Percentiles rank a stretch among this genome's conserved stretches.
Conservation (phyloP, 2,888 invertebrate species). For the Meghimatium bilineatum region DNA sequence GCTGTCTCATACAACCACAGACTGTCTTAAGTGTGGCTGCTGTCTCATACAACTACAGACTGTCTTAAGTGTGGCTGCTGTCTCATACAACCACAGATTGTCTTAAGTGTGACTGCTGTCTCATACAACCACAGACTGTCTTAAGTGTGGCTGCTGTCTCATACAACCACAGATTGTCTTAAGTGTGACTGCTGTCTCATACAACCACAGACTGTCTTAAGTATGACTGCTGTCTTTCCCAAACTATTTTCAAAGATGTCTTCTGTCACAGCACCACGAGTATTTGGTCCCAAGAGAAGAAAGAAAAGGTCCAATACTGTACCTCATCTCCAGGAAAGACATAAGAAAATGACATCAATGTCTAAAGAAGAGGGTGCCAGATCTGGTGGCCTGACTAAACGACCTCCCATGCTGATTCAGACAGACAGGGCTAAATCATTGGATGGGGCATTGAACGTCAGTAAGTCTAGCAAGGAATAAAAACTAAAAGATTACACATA, state of each 20-base stretch:
- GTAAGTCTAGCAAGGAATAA: background rate
- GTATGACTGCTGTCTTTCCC: background rate
- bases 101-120: background rate
- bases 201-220: background rate
- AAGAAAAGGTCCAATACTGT: constrained; percentile 31
- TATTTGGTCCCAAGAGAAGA: background rate
- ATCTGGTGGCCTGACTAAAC: constrained; percentile 10
- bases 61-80: no score
- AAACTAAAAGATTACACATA: no score
- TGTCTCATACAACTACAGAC: background rate
- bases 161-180: no score
- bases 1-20: background rate
- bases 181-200: background rate
- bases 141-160: background rate
- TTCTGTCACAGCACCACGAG: background rate
- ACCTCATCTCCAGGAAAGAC: background rate
- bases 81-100: no score
- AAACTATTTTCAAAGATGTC: no score
- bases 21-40: background rate
- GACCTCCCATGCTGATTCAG: background rate
- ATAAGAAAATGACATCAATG: background rate
- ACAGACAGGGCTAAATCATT: constrained; percentile 13
- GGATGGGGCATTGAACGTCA: background rate
- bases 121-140: background rate
- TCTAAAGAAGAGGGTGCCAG: background rate